A percentile compares a stretch with the other conserved stretches of the same genome.
Evolutionary conservation across 2,113 vertebrate genomes (phyloP).

Genomic region (Pelodiscus sinensis): DNA sequence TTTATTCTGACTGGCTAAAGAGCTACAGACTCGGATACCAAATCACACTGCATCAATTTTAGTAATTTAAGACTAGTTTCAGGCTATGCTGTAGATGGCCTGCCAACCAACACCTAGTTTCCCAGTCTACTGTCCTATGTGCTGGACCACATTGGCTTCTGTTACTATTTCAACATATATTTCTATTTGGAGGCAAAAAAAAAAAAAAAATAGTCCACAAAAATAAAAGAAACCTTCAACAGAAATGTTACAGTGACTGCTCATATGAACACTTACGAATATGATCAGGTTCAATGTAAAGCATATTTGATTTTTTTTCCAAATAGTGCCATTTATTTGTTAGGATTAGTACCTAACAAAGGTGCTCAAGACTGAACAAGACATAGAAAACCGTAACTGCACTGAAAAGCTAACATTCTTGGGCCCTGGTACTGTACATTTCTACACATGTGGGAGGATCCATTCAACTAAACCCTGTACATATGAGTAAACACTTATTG

Average conservation of each 20-base stretch:
- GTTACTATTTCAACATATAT: not conserved
- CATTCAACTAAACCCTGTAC: not conserved
- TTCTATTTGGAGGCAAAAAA: not conserved
- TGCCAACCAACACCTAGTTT: not conserved
- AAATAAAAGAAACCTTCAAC: not conserved
- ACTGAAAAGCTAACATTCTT: not conserved
- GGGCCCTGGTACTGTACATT: not conserved
- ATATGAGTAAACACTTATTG: not conserved
- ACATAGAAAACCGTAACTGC: not conserved
- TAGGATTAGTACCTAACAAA: not conserved
- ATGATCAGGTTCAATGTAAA: too few species aligned
- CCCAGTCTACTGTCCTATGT: not conserved
- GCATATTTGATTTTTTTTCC: too few species aligned
- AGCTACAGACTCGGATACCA: not conserved
- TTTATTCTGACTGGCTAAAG: not conserved
- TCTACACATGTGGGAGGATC: not conserved
- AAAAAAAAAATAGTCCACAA: not conserved
- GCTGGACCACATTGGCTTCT: not conserved
- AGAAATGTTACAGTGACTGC: not conserved
- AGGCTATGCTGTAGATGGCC: not conserved
- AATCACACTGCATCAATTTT: not conserved
- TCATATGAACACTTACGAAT: not conserved
- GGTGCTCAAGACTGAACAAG: not conserved
- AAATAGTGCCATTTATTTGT: too few species aligned
- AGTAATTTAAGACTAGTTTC: not conserved